Percentiles rank a stretch among this genome's conserved stretches.
These are phyloP conservation scores for Phalangium opilio DNA, from an alignment of 2,888 invertebrate genomes.

Conservation along the genomic window DNA sequence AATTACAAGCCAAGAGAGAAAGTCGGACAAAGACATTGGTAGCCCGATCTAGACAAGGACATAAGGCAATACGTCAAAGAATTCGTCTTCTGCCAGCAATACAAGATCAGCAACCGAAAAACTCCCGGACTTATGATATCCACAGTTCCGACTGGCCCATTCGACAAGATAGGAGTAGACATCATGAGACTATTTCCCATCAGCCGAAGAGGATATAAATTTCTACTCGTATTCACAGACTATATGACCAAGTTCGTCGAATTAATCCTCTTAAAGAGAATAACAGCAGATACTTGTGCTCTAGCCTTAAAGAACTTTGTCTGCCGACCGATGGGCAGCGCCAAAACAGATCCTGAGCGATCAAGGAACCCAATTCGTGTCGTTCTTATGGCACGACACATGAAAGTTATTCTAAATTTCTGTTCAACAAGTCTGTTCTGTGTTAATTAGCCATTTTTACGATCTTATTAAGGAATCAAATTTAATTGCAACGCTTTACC, in stretches of 20 bases:
- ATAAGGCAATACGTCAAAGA: no score
- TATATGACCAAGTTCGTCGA: slow-evolving; percentile 2
- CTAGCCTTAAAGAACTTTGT: slow-evolving; percentile 1
- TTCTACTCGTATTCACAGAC: slow-evolving; percentile 3
- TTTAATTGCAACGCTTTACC: no score
- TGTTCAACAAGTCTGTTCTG: no score
- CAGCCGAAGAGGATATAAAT: background rate
- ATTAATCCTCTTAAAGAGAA: slow-evolving; percentile 1
- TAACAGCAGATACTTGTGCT: background rate
- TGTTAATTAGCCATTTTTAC: no score
- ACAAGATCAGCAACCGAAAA: no score
- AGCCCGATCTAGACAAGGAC: no score
- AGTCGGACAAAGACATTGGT: no score
- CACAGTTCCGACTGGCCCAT: background rate
- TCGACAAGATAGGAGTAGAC: background rate
- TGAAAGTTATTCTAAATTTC: background rate
- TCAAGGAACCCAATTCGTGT: slow-evolving; percentile 1
- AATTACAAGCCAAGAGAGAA: no score
- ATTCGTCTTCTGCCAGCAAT: no score
- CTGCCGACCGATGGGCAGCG: slow-evolving; percentile 3
- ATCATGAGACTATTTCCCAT: slow-evolving; percentile 3
- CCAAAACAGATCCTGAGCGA: slow-evolving; percentile 4
- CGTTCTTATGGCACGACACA: background rate
- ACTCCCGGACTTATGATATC: no score
- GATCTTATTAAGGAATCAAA: no score